These are phyloP conservation scores for Burhinus oedicnemus DNA, from an alignment of 2,113 vertebrate genomes.

Conservation along the genomic window DNA sequence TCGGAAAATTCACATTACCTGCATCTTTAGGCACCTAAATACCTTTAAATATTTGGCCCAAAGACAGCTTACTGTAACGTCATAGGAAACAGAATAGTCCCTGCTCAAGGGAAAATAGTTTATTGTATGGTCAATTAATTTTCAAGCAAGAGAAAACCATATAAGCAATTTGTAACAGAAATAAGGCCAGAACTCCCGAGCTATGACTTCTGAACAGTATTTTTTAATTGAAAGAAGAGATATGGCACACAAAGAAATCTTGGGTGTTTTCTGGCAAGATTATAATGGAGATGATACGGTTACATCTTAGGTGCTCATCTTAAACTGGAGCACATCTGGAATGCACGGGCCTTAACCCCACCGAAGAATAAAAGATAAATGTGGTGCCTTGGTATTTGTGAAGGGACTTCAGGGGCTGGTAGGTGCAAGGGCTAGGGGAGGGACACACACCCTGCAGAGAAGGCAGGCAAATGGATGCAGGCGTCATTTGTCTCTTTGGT, in stretches of 20 bases:
- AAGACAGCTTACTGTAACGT: conserved; percentile 56
- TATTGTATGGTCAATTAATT: conserved; percentile 49
- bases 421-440: background rate
- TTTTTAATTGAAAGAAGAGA: background rate
- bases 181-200: conserved; percentile 20
- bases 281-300: rapidly evolving
- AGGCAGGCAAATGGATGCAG: background rate
- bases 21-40: conserved; percentile 71
- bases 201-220: background rate
- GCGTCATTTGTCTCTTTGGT: background rate
- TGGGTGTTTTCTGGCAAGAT: background rate
- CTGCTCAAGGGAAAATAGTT: conserved; percentile 47
- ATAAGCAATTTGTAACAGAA: background rate
- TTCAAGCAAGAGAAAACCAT: conserved; percentile 20
- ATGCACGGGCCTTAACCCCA: background rate
- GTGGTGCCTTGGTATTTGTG: background rate
- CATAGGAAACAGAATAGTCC: conserved; percentile 47
- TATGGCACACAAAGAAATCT: background rate
- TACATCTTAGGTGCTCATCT: background rate
- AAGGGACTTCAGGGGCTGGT: background rate
- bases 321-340: background rate
- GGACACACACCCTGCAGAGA: background rate
- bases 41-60: conserved; percentile 68
- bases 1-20: conserved; percentile 67
- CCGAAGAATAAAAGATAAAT: background rate